Conservation (phyloP, 2,113 vertebrate genomes). For the Camelus dromedarius region DNA sequence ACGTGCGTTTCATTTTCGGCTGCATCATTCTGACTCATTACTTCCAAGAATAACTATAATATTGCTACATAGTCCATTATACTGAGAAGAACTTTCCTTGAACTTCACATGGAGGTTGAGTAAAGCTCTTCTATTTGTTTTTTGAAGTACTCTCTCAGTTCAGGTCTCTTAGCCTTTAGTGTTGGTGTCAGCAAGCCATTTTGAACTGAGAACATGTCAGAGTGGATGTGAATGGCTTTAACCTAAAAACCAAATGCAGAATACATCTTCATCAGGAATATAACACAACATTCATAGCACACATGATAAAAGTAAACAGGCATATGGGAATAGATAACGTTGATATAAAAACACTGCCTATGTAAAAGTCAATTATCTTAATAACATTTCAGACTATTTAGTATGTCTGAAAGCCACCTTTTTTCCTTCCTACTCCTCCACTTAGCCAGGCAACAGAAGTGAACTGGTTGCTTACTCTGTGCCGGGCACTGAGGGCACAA, state of each 20-base stretch:
- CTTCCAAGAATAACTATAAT: conserved; percentile 83
- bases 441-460: background rate
- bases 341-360: background rate
- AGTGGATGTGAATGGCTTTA: conserved; percentile 97
- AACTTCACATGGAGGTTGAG: conserved; percentile 93
- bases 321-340: background rate
- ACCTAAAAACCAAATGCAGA: conserved; percentile 89
- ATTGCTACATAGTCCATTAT: conserved; percentile 86
- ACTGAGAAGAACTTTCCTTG: conserved; percentile 76
- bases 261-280: conserved; percentile 64
- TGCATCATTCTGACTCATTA: conserved; percentile 78
- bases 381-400: conserved; percentile 22
- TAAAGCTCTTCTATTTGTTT: conserved; percentile 96
- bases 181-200: conserved; percentile 98
- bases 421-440: background rate
- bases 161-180: conserved; percentile 96
- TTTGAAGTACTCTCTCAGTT: conserved; percentile 98
- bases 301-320: conserved; percentile 20
- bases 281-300: conserved; percentile 19
- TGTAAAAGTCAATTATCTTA: conserved; percentile 1
- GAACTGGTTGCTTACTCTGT: background rate
- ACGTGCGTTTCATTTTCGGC: conserved; percentile 81
- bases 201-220: conserved; percentile 96
- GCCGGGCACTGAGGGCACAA: background rate
- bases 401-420: background rate